Percentiles rank a stretch among this genome's conserved stretches.
phyloP scores from a whole-genome alignment of 2,888 invertebrate genomes.

The Drosophila borealis region DNA sequence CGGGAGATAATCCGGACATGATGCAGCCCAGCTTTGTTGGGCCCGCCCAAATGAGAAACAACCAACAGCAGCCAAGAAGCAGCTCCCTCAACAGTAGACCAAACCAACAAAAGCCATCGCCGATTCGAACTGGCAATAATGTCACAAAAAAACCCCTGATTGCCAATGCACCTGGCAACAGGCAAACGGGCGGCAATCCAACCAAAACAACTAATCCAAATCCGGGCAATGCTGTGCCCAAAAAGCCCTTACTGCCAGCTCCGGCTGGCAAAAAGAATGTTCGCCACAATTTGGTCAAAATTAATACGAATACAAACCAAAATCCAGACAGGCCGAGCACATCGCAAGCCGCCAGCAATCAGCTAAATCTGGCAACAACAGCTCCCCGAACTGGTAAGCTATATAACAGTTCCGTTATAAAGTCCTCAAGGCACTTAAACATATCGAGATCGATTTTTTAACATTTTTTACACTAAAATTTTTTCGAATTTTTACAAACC shows the following conservation, averaged over 20 bases:
- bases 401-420: background rate
- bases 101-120: background rate
- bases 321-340: slow-evolving; percentile 1
- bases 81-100: background rate
- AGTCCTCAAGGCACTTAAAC: slow-evolving; percentile 6
- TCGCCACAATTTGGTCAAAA: background rate
- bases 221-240: background rate
- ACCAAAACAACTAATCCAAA: background rate
- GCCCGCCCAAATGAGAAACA: background rate
- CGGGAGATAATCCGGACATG: background rate
- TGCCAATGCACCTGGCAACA: background rate
- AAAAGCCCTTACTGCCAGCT: background rate
- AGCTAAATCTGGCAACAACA: background rate
- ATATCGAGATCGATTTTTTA: background rate
- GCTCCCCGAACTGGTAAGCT: slow-evolving; percentile 22
- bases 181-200: background rate
- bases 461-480: background rate
- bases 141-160: background rate
- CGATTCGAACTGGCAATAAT: background rate
- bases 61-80: background rate
- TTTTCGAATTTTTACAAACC: background rate
- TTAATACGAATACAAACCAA: background rate
- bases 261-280: background rate
- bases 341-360: background rate
- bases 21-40: background rate